Conservation (phyloP, 2,888 invertebrate genomes). For the Cheilosia vernalis region DNA sequence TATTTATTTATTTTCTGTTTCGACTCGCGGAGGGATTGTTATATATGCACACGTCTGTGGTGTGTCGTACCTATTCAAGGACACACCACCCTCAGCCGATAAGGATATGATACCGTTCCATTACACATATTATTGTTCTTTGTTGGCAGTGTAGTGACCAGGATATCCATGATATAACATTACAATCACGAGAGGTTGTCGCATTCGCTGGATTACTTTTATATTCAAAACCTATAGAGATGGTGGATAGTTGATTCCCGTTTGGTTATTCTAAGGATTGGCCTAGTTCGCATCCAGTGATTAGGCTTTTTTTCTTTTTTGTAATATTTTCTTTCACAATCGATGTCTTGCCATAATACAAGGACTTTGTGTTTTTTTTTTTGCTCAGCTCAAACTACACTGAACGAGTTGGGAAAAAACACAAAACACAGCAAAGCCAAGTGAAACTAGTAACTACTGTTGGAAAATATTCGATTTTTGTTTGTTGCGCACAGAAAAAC, state of each 20-base stretch:
- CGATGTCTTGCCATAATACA: conserved; percentile 24
- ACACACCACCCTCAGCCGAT: conserved; percentile 62
- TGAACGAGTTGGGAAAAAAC: neutral
- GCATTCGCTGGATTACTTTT: conserved; percentile 40
- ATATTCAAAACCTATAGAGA: neutral
- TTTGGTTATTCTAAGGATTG: neutral
- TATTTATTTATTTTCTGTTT: neutral
- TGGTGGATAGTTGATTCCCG: neutral
- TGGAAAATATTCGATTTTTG: conserved; percentile 1
- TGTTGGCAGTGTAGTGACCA: conserved; percentile 44
- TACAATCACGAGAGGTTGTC: conserved; percentile 40
- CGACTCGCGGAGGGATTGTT: neutral
- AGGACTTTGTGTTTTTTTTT: conserved; percentile 1
- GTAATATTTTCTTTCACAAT: conserved; percentile 28
- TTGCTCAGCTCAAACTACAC: neutral
- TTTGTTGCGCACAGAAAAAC: conserved; percentile 10
- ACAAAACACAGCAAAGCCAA: neutral
- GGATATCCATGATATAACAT: conserved; percentile 73
- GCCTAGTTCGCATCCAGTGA: neutral
- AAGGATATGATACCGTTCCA: conserved; percentile 56
- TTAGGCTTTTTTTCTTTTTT: conserved; percentile 1
- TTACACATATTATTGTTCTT: conserved; percentile 59
- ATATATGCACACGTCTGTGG: conserved; percentile 8
- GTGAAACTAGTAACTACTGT: neutral
- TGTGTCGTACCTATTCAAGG: conserved; percentile 63